Evolutionary conservation across 2,797 vertebrate genomes (phyloP).

Genomic region (Premnoplex brunnescens): DNA sequence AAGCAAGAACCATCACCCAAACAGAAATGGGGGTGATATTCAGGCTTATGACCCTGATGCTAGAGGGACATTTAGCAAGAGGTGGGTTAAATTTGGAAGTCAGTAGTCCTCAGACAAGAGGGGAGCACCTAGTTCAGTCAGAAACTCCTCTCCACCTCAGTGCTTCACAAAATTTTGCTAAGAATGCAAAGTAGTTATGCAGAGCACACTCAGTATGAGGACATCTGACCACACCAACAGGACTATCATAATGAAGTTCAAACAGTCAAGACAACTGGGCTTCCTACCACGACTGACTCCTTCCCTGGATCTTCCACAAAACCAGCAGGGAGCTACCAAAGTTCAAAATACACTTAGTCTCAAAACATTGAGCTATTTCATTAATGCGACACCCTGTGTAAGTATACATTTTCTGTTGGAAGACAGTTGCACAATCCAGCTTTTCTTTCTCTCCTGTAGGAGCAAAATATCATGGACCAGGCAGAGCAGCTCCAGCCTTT

Average conservation of each 20-base stretch:
- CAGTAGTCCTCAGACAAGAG: not conserved
- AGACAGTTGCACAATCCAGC: not conserved
- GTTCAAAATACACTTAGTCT: not conserved
- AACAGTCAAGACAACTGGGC: not conserved
- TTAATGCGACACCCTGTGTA: not conserved
- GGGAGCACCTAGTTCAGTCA: not conserved
- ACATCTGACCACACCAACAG: not conserved
- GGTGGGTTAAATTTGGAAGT: not conserved
- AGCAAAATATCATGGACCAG: not conserved
- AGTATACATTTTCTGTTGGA: not conserved
- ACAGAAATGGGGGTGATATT: not conserved
- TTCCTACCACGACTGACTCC: not conserved
- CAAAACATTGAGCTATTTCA: not conserved
- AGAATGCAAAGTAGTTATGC: not conserved
- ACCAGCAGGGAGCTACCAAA: not conserved
- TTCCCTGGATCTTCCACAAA: not conserved
- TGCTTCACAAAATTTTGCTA: not conserved
- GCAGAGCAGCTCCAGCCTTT: not conserved
- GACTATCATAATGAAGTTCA: not conserved
- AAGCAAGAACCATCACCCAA: not conserved
- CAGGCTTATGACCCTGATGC: not conserved
- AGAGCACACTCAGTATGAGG: not conserved
- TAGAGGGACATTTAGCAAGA: not conserved
- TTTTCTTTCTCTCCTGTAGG: not conserved
- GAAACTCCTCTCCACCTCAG: not conserved